Conservation (phyloP, 2,888 invertebrate genomes). For the Leucophenga montana region DNA sequence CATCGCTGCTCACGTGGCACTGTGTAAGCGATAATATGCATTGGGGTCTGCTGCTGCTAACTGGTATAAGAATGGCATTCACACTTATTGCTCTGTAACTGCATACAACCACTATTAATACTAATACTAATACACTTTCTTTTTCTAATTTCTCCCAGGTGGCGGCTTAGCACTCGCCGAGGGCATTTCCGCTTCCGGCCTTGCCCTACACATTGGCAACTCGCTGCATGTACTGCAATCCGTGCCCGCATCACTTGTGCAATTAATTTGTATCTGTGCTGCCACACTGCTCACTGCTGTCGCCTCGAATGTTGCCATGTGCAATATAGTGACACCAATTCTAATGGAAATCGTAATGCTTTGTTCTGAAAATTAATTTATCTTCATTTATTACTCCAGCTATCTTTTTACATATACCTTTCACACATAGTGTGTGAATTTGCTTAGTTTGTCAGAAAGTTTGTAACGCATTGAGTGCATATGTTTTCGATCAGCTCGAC, state of each 20-base stretch:
- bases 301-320: constrained; percentile 90
- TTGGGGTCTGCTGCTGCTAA: constrained; percentile 87
- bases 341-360: constrained; percentile 78
- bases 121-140: neutral
- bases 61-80: constrained; percentile 74
- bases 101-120: neutral
- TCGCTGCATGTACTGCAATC: constrained; percentile 78
- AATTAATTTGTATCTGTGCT: constrained; percentile 79
- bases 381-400: too few relatives aligned
- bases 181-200: constrained; percentile 83
- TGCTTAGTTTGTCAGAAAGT: too few relatives aligned
- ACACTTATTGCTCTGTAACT: neutral
- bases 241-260: constrained; percentile 76
- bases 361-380: constrained; percentile 2
- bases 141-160: constrained; percentile 72
- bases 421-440: too few relatives aligned
- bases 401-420: neutral
- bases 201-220: constrained; percentile 82
- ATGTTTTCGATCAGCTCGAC: too few relatives aligned
- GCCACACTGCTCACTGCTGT: constrained; percentile 64
- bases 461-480: too few relatives aligned
- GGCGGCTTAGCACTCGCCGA: constrained; percentile 91
- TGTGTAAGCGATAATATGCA: constrained; percentile 85
- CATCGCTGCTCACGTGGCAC: constrained; percentile 84
- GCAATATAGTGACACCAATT: constrained; percentile 86